A percentile compares a stretch with the other conserved stretches of the same genome.
Evolutionary conservation across 2,113 vertebrate species (phyloP).

Genomic region (Microcebus tavaratra): DNA sequence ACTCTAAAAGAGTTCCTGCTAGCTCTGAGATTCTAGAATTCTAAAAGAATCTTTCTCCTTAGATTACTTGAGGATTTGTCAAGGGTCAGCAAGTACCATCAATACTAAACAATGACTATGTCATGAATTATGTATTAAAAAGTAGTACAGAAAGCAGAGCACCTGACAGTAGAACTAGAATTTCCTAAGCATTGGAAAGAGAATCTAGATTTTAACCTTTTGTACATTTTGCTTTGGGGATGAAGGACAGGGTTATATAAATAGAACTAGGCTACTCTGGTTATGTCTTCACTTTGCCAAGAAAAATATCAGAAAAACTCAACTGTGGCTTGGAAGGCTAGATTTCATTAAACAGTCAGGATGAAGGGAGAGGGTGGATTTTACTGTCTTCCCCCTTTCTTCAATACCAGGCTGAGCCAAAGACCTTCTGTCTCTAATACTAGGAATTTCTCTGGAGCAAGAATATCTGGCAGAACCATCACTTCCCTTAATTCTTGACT

Average conservation of each 20-base stretch:
- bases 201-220: background rate
- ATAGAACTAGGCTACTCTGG: background rate
- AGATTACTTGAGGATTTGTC: background rate
- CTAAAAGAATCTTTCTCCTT: background rate
- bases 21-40: background rate
- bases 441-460: background rate
- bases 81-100: background rate
- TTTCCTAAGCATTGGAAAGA: background rate
- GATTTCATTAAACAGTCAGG: background rate
- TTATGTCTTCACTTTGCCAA: background rate
- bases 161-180: background rate
- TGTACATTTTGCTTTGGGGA: background rate
- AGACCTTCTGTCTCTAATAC: background rate
- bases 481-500: background rate
- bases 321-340: background rate
- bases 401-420: background rate
- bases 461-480: background rate
- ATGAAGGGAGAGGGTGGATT: background rate
- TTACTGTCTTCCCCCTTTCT: background rate
- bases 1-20: background rate
- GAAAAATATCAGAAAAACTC: background rate
- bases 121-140: background rate
- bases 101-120: background rate
- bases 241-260: background rate
- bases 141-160: background rate